Percentiles rank a stretch among this genome's conserved stretches.
phyloP scores from a whole-genome alignment of 2,113 vertebrate species.

The Chaetodon trifascialis region DNA sequence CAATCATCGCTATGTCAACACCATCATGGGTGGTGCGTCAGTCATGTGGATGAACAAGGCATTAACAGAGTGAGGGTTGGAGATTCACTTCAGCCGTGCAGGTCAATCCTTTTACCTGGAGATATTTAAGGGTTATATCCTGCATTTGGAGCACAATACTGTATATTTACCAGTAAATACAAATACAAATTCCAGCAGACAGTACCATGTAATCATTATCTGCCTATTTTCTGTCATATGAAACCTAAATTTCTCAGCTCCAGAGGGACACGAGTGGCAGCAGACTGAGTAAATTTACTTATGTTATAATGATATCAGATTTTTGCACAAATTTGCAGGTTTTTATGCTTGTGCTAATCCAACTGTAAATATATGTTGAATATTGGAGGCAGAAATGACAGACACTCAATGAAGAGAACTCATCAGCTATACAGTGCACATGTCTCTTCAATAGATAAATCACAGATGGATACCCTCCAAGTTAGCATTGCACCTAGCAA shows the following conservation, averaged over 20 bases:
- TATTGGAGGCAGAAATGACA: neutral
- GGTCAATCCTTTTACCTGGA: neutral
- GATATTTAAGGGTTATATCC: neutral
- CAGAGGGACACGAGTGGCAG: neutral
- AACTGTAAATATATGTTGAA: neutral
- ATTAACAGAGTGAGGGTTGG: slow-evolving; percentile 6
- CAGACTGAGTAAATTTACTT: neutral
- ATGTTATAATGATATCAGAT: neutral
- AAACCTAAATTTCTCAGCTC: neutral
- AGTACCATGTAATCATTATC: neutral
- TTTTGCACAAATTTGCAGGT: neutral
- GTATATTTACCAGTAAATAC: neutral
- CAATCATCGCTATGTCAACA: slow-evolving; percentile 51
- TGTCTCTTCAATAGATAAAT: neutral
- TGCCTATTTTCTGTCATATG: neutral
- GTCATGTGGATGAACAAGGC: neutral
- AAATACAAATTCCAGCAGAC: neutral
- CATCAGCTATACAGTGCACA: neutral
- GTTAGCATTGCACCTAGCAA: neutral
- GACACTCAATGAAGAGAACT: neutral
- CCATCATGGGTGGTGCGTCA: neutral
- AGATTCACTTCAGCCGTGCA: neutral
- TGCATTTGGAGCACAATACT: neutral
- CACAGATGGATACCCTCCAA: neutral
- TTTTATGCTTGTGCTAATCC: neutral